phyloP scores from a whole-genome alignment of 2,113 vertebrate species.

The Apteryx owenii region DNA sequence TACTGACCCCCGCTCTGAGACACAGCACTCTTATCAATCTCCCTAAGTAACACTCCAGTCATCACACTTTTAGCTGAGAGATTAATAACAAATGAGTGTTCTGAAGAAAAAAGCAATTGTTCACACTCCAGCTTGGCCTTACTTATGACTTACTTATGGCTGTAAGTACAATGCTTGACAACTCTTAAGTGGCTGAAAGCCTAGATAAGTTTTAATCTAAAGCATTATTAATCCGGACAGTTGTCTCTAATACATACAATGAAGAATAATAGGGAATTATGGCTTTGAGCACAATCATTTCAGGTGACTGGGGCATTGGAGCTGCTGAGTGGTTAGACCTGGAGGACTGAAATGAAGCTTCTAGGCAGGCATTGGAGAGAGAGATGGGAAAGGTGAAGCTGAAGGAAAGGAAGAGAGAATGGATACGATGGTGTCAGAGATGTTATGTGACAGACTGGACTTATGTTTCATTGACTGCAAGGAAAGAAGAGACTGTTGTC shows the following conservation, averaged over 20 bases:
- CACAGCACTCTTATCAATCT: not conserved
- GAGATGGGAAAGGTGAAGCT: not conserved
- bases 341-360: not conserved
- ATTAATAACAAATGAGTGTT: not conserved
- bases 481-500: not conserved
- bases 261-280: not conserved
- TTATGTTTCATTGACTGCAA: not conserved
- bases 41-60: conserved; percentile 28
- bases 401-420: not conserved
- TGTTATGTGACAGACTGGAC: not conserved
- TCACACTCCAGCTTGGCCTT: not conserved
- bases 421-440: not conserved
- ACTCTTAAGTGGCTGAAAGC: not conserved
- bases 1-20: not conserved
- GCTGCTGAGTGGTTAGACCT: not conserved
- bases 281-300: not conserved
- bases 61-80: conserved; percentile 24
- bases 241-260: not conserved
- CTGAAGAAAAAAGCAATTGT: not conserved
- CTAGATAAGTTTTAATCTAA: conserved; percentile 19
- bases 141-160: not conserved
- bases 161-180: not conserved
- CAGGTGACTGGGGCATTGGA: not conserved
- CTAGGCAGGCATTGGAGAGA: not conserved
- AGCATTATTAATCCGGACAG: not conserved